Evolutionary conservation across 1,140 invertebrate genomes (phyloP), one percentile per base, ranked within the genome.

Genomic region (Drosophila auraria): DNA sequence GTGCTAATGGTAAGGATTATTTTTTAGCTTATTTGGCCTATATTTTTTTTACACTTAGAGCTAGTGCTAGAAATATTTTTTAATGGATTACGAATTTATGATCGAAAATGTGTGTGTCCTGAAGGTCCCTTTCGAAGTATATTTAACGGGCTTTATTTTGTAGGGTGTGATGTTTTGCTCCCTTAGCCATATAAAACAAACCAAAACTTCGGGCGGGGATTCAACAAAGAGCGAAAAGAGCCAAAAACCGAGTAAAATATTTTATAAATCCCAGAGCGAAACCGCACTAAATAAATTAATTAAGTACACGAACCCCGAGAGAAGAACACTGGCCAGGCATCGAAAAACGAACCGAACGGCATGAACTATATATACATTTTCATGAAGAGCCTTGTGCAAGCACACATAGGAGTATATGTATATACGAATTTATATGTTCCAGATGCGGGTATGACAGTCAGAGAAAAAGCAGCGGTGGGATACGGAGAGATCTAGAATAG

Each of bases 1-100:
- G 95, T 97, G 77, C 92, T 97, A 40, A 82, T 97, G 94, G 97
- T 97, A 94, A 94, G 94, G 9, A 20, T 42, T 27, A 3, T 27
- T 93, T 44, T 42, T 11, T 25, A 53, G 17, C 12, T 12, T 14
- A 9, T 8, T n/a, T 9, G 3, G 0, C 11, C 8, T 33, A 9
- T 8, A 36, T 36, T 36, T 36, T 53, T 8, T 42, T 15, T 12
- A 36, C 33, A 3, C 33, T 36, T 36, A 36, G 11, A 42, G 40
- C 5, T 8, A 9, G 40, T 33, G 8, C 33, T 9, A 33, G 33
- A 11, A 11, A 33, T 33, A 33, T 33, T 9, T 33, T 33, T 36
- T 36, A 36, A 9, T 36, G 33, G 9, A 36, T 11, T 11, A 12
- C 8, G 9, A 36, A 36, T 11, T 11, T 11, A 11, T 25, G 15